Base-by-base conservation (phyloP, 2,888 invertebrate species). In the Perizoma flavofasciatum region DNA sequence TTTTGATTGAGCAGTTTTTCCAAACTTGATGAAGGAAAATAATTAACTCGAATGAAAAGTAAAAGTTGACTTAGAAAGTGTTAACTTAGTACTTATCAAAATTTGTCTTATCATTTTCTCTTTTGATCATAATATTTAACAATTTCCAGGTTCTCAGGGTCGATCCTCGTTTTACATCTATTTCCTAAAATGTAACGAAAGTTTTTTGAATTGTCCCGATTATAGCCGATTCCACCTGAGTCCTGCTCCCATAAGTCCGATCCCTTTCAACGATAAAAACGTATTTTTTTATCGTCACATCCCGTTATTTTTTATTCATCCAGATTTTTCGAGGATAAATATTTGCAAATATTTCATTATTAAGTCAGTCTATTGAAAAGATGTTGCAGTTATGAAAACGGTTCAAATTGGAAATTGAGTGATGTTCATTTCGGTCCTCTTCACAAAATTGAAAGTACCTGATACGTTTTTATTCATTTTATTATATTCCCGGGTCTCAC, bases 231-330 rank as follows among this genome's bases (percentile, higher is more conserved):
- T 74, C 70, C 69, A 63, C 67, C 77, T 72, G 72, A 78, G 78
- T 78, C 78, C 80, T 72, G 78, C 79, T 66, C 78, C 82, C 83
- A 86, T 87, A 86, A 86, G 78, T 73, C 73, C 75, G 87, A 86
- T 86, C 86, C 86, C 78, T 82, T 80, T 78, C 72, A 77, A 70
- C 82, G 85, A 88, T 89, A 88, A 88, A 86, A 88, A 85, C 80
- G 82, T 82, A 85, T 87, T 88, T 87, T 86, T 87, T 86, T 82
- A 75, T 77, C 86, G 83, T 87, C 88, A 88, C 87, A 85, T 86
- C 70, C 79, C 78, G 77, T 84, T 85, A 85, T 86, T 88, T 88
- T 88, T 88, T 83, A 83, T 82, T 77, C 72, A 69, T 69, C 72
- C 79, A 73, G 74, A 60, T 64, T 85, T 81, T 85, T 83, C 77